phyloP scores from a whole-genome alignment of 2,113 vertebrate species.

The Menidia beryllina region DNA sequence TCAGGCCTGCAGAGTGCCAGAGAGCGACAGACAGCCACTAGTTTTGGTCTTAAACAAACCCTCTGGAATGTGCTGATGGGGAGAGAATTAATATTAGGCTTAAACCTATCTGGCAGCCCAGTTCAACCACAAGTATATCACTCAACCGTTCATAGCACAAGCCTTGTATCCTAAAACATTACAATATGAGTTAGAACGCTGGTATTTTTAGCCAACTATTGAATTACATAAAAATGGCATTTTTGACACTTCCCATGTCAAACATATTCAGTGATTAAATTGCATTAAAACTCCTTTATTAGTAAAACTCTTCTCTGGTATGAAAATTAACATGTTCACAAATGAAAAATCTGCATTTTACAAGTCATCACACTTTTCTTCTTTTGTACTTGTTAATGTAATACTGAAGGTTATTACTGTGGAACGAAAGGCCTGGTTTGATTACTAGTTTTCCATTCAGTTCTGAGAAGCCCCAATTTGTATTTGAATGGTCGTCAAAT shows the following conservation, averaged over 20 bases:
- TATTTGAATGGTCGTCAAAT: background rate
- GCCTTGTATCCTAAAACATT: constrained; percentile 61
- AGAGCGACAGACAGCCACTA: constrained; percentile 78
- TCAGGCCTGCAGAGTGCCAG: constrained; percentile 72
- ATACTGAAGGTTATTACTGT: constrained; percentile 31
- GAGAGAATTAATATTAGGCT: constrained; percentile 81
- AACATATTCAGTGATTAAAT: constrained; percentile 9
- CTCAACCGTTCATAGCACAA: constrained; percentile 52
- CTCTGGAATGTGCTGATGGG: constrained; percentile 81
- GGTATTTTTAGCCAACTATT: constrained; percentile 9
- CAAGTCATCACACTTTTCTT: constrained; percentile 15
- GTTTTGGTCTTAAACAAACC: constrained; percentile 82
- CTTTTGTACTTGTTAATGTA: constrained; percentile 6
- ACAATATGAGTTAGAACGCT: constrained; percentile 29
- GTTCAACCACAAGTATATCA: constrained; percentile 72
- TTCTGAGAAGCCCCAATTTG: background rate
- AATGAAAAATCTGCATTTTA: background rate
- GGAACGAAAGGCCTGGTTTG: constrained; percentile 30
- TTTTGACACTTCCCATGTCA: constrained; percentile 29
- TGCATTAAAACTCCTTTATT: constrained; percentile 10
- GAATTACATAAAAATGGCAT: constrained; percentile 36
- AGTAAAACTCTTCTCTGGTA: constrained; percentile 8
- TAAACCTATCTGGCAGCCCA: constrained; percentile 77
- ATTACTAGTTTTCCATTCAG: constrained; percentile 30
- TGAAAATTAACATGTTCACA: background rate